Evolutionary conservation across 2,888 invertebrate species (phyloP).

Genomic region (Bellardia pandia): DNA sequence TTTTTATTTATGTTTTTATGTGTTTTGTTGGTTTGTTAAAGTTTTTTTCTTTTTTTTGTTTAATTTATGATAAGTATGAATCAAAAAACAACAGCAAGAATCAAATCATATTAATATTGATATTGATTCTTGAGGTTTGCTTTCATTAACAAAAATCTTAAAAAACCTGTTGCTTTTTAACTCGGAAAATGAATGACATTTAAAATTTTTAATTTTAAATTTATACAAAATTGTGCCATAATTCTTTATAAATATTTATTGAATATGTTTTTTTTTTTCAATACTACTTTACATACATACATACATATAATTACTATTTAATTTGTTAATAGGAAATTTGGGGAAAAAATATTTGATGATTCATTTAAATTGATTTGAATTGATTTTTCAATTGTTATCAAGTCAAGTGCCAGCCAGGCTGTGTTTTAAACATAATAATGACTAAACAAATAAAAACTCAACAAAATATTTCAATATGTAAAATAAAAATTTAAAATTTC

Average conservation of each 20-base stretch:
- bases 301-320: constrained; percentile 73
- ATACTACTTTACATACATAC: constrained; percentile 13
- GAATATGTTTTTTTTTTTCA: constrained; percentile 34
- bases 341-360: constrained; percentile 61
- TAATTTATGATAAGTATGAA: constrained; percentile 63
- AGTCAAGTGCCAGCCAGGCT: constrained; percentile 11
- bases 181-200: constrained; percentile 45
- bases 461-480: not conserved
- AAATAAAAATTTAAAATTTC: not conserved
- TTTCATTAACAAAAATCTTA: too few relatives aligned
- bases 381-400: constrained; percentile 58
- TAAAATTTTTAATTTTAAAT: constrained; percentile 29
- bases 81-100: constrained; percentile 4
- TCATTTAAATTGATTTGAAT: constrained; percentile 74
- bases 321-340: constrained; percentile 68
- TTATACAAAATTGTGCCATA: constrained; percentile 18
- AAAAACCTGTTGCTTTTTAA: constrained; percentile 41
- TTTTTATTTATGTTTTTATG: constrained; percentile 27
- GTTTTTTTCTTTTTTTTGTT: constrained; percentile 37
- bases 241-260: constrained; percentile 49
- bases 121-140: constrained; percentile 19
- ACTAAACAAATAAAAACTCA: constrained; percentile 17
- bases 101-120: not conserved
- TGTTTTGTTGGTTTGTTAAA: constrained; percentile 33
- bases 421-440: constrained; percentile 26